Conservation (phyloP, 2,888 invertebrate species). For the Pharmacophagus antenor region DNA sequence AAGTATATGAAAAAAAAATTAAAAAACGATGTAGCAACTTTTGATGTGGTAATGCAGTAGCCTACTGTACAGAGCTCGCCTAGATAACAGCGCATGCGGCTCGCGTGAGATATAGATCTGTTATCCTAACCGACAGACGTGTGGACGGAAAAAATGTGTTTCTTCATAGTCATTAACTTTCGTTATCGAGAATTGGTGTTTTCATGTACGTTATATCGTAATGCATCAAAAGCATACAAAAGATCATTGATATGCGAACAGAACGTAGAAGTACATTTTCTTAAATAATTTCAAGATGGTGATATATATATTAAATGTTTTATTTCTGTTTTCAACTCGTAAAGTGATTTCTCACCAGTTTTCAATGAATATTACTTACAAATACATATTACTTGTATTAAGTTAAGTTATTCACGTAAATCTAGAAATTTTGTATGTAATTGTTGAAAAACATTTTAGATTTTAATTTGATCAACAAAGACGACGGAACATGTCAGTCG, state of each 20-base stretch:
- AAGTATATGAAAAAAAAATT: too few species aligned
- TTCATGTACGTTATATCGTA: constrained; percentile 19
- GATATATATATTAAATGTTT: too few species aligned
- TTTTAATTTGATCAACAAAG: too few species aligned
- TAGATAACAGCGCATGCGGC: constrained; percentile 28
- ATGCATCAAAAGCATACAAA: constrained; percentile 10
- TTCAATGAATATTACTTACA: background rate
- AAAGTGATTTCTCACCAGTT: too few species aligned
- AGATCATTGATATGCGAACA: background rate
- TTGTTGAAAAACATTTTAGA: too few species aligned
- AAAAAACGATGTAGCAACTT: constrained; percentile 17
- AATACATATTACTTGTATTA: background rate
- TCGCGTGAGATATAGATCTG: constrained; percentile 43
- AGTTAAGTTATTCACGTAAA: too few species aligned
- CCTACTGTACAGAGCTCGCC: constrained; percentile 15
- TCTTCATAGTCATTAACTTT: constrained; percentile 41
- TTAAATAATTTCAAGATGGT: background rate
- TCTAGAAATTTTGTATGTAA: too few species aligned
- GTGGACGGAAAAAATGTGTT: constrained; percentile 41
- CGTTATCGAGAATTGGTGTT: constrained; percentile 34
- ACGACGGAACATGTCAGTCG: too few species aligned
- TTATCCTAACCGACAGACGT: constrained; percentile 37
- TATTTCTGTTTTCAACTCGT: too few species aligned
- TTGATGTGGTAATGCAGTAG: constrained; percentile 22
- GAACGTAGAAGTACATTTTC: background rate